Percentiles rank a stretch among this genome's conserved stretches.
These are phyloP conservation scores for Montipora capitata DNA, from an alignment of 92 coral and sea anemone species.

Conservation along the genomic window DNA sequence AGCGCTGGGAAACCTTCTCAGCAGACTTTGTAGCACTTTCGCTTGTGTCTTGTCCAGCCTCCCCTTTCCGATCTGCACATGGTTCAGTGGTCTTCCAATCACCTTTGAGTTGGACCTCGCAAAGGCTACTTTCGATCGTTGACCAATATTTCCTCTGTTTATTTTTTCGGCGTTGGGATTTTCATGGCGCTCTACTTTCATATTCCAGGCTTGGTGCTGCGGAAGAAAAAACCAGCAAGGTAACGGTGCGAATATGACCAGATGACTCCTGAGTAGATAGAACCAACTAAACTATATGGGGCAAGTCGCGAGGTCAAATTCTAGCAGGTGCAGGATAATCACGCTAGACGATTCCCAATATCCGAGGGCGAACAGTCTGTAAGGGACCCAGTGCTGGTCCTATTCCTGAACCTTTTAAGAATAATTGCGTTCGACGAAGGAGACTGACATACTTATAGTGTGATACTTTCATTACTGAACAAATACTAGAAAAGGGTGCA, in stretches of 20 bases:
- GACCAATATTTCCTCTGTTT: not conserved
- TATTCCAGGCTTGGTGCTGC: not conserved
- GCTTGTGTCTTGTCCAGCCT: slow-evolving; percentile 7
- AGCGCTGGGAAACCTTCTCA: slow-evolving; percentile 54
- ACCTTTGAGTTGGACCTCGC: slow-evolving; percentile 11
- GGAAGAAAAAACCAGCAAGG: not conserved
- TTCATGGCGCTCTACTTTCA: not conserved
- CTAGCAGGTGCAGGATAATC: too few relatives aligned
- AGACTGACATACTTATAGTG: too few relatives aligned
- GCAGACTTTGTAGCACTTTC: slow-evolving; percentile 19
- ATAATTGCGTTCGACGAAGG: too few relatives aligned
- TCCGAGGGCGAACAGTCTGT: too few relatives aligned
- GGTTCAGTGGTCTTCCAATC: slow-evolving; percentile 23
- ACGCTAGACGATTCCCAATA: too few relatives aligned
- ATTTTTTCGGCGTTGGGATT: not conserved
- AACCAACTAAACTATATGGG: too few relatives aligned
- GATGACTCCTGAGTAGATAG: too few relatives aligned
- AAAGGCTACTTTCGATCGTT: slow-evolving; percentile 14
- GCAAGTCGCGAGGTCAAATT: too few relatives aligned
- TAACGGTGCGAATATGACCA: not conserved
- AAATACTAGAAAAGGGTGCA: too few relatives aligned
- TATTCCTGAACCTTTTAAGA: too few relatives aligned
- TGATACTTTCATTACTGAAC: too few relatives aligned
- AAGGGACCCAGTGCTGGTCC: too few relatives aligned
- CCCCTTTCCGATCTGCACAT: slow-evolving; percentile 2